Percentiles rank a stretch among this genome's conserved stretches.
phyloP scores from a whole-genome alignment of 2,888 invertebrate genomes.

The Erannis defoliaria region DNA sequence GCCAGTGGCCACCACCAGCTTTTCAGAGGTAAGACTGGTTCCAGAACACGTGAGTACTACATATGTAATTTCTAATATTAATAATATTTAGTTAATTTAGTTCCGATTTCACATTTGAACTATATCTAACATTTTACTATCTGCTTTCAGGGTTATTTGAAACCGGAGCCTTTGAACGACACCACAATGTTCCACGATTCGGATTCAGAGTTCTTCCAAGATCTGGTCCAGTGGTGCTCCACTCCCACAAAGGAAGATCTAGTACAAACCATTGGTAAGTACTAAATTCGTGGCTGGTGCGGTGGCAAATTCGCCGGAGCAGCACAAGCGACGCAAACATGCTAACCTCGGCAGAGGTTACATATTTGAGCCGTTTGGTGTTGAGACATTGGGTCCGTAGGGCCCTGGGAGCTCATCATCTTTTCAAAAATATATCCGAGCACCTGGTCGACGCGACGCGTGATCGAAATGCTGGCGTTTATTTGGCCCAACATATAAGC shows the following conservation, averaged over 20 bases:
- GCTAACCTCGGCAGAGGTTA: too few species aligned
- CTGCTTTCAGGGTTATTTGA: slow-evolving; percentile 79
- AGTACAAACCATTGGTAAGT: slow-evolving; percentile 81
- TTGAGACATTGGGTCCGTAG: too few species aligned
- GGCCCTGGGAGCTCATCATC: too few species aligned
- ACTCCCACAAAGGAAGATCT: slow-evolving; percentile 81
- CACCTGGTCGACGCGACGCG: too few species aligned
- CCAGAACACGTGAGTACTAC: slow-evolving; percentile 72
- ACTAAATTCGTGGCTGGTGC: slow-evolving; percentile 13
- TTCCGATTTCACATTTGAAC: slow-evolving; percentile 44
- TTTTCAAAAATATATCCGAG: too few species aligned
- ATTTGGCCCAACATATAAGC: too few species aligned
- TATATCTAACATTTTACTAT: slow-evolving; percentile 58
- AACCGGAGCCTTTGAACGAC: slow-evolving; percentile 77
- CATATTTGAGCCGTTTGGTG: too few species aligned
- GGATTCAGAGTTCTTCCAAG: slow-evolving; percentile 90
- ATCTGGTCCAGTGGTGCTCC: slow-evolving; percentile 88
- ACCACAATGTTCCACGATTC: slow-evolving; percentile 79
- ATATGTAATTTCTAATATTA: slow-evolving; percentile 53
- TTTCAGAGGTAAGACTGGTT: slow-evolving; percentile 77
- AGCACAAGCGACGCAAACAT: too few species aligned
- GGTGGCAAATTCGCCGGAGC: too few species aligned
- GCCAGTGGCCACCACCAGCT: slow-evolving; percentile 69
- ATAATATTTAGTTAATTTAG: slow-evolving; percentile 65
- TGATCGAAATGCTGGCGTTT: too few species aligned